Base-by-base conservation (phyloP, 1,140 invertebrate genomes). In the Cecropterus lyciades region DNA sequence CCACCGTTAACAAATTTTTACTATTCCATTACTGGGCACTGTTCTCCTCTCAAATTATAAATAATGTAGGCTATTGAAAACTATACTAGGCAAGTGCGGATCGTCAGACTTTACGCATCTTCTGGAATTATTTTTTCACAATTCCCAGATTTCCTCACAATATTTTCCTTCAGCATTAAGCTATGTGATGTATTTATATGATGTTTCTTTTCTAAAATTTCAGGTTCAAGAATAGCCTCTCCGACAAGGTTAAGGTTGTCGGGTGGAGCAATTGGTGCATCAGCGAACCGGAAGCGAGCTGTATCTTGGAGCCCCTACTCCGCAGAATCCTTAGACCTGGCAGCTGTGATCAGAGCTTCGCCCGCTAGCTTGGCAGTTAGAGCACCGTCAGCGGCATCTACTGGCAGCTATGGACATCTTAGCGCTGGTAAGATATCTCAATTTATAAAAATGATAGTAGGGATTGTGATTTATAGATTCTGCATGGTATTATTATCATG, bases 241-340 rank as follows among this genome's bases (percentile, higher is more conserved):
- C 71, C 89, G n/a, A 94, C 89, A 17, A 92, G 92, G 10, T 85
- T 94, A 6, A 91, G 94, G 52, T 75, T 94, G 20, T 93, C 93
- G 0, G 87, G 86, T 2, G 86, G 93, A 2, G 93, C 92, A 77
- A 79, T 95, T 85, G 77, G 94, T 65, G 82, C 94, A 86, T 95
- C 95, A 45, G 95, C 95, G 20, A 96, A 96, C 79, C 95, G 98
- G 24, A 99, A 99, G 84, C 93, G 98, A 48, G 98, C 98, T 0
- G 93, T 99, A 0, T 99, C 98, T 48, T 97, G 97, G 85, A 99
- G 98, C 10, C 98, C 98, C 0, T 98, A 99, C 77, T 98, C 98
- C 0, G 98, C 98, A 0, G 98, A 99, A 85, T 97, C 97, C 9
- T 95, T 99, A 79, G 98, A 99, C 86, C 96, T 99, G 76, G 98